These are phyloP conservation scores for Agraylea sexmaculata DNA, from an alignment of 1,140 invertebrate genomes.

Conservation along the genomic window DNA sequence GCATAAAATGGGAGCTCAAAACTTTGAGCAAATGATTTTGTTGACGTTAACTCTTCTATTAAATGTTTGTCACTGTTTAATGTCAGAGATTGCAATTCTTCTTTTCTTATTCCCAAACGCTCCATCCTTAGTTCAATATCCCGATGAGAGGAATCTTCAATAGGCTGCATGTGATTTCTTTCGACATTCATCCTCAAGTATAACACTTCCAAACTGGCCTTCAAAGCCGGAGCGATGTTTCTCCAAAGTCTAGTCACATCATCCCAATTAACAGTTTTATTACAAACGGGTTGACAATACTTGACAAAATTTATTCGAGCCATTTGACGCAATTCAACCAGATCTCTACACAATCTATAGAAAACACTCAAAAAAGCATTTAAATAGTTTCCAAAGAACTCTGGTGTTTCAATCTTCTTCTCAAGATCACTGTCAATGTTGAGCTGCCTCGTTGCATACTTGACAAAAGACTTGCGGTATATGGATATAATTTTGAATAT, in stretches of 20 bases:
- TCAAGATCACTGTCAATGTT: slow-evolving; percentile 23
- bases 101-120: slow-evolving; percentile 13
- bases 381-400: slow-evolving; percentile 68
- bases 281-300: slow-evolving; percentile 63
- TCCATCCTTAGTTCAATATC: slow-evolving; percentile 26
- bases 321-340: slow-evolving; percentile 67
- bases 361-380: slow-evolving; percentile 72
- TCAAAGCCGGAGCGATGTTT: slow-evolving; percentile 62
- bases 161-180: slow-evolving; percentile 23
- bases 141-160: slow-evolving; percentile 20
- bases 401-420: slow-evolving; percentile 32
- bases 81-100: slow-evolving; percentile 22
- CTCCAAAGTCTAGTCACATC: slow-evolving; percentile 63
- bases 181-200: slow-evolving; percentile 54
- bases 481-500: slow-evolving; percentile 56
- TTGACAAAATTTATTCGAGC: slow-evolving; percentile 54
- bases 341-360: slow-evolving; percentile 65
- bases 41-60: slow-evolving; percentile 37
- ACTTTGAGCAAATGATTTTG: slow-evolving; percentile 47
- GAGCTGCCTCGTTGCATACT: slow-evolving; percentile 25
- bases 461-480: slow-evolving; percentile 28
- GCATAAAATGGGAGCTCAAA: slow-evolving; percentile 81
- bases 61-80: slow-evolving; percentile 30
- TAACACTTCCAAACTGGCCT: slow-evolving; percentile 59
- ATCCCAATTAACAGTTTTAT: slow-evolving; percentile 39